Evolutionary conservation across 53 echinoderm and acorn worm species (phyloP), one percentile per base, ranked within the genome.

Genomic region (Arbacia lixula): DNA sequence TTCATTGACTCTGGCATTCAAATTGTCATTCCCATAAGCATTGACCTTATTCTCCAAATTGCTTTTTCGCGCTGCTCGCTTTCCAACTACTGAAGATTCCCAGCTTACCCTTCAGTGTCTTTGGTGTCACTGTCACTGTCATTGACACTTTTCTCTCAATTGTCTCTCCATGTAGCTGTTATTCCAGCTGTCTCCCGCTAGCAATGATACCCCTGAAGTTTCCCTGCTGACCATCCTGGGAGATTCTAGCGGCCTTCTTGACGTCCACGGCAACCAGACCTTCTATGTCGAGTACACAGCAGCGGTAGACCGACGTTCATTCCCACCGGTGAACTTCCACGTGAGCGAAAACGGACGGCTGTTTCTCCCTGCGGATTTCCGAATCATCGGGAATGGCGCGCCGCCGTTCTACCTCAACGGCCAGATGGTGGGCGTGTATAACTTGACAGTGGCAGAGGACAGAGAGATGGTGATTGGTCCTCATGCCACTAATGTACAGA

Each of bases 241-340:
- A 31, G 95, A 95, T 85, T 53, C 79, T 1, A 71, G 87, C 14
- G 84, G 95, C 28, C 76, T 89, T 2, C 83, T 95, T 6, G 71
- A 92, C 35, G 84, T 95, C 54, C 87, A 86, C 30, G 55, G 83
- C 66, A 82, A 92, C 61, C 95, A 92, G 86, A 92, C 90, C 12
- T 95, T 95, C 86, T 95, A 76, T 61, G 53, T 95, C 14, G 95
- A 95, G 51, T 95, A 95, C 66, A 87, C 90, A 6, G 86, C 90
- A 29, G 88, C 90, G 33, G 86, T 46, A 3, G 53, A 73, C 37
- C 72, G 88, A 29, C 87, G 95, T 33, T 87, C 95, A 3, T 40
- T 86, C 24, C 95, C 95, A 37, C 90, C 92, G n/a, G 92, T 92
- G 0, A 95, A 95, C 84, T 92, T 95, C 57, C 89, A 83, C 28